phyloP scores from a whole-genome alignment of 2,113 vertebrate genomes.

The Ctenodactylus gundi region DNA sequence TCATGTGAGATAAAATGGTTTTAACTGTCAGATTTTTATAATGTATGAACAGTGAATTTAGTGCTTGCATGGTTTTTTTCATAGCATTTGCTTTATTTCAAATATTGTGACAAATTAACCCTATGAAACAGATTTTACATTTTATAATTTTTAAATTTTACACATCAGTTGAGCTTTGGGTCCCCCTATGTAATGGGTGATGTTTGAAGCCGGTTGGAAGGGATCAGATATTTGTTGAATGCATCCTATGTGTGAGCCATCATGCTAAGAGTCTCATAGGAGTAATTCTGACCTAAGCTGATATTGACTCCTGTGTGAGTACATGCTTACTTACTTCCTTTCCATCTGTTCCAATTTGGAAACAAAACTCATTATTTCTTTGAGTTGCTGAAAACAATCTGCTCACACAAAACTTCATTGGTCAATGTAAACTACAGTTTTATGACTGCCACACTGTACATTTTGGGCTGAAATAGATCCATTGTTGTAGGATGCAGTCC shows the following conservation, averaged over 20 bases:
- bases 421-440: neutral
- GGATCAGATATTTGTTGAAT: neutral
- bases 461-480: neutral
- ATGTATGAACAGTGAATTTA: too few relatives aligned
- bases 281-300: neutral
- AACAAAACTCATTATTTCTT: neutral
- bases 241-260: neutral
- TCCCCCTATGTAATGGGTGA: too few relatives aligned
- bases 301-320: neutral
- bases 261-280: neutral
- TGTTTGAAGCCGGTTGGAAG: neutral
- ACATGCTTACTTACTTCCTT: neutral
- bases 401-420: neutral
- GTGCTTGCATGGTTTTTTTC: too few relatives aligned
- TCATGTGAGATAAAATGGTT: neutral
- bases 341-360: neutral
- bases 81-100: too few relatives aligned
- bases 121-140: too few relatives aligned
- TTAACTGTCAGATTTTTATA: neutral
- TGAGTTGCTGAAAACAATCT: neutral
- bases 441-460: neutral
- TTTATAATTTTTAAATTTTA: too few relatives aligned
- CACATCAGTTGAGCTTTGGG: too few relatives aligned
- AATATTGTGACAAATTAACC: too few relatives aligned
- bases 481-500: neutral